A percentile compares a stretch with the other conserved stretches of the same genome.
phyloP scores from a whole-genome alignment of 2,113 vertebrate species.

The Deroptyus accipitrinus region DNA sequence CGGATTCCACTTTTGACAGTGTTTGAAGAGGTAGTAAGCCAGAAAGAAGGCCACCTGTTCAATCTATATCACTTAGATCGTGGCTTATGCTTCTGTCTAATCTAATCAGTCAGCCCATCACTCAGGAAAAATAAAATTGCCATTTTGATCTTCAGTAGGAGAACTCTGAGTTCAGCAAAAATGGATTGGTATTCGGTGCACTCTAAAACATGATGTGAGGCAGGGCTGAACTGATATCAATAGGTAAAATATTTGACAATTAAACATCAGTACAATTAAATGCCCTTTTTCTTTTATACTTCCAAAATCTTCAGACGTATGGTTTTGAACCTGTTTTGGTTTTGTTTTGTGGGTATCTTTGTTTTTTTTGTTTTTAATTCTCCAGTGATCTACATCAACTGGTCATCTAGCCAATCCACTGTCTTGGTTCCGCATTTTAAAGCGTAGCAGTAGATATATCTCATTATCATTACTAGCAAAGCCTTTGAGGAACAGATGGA shows the following conservation, averaged over 20 bases:
- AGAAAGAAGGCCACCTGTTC: conserved; percentile 14
- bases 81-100: background rate
- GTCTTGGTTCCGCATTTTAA: background rate
- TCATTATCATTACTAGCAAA: background rate
- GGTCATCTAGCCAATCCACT: background rate
- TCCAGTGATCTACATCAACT: background rate
- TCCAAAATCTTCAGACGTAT: background rate
- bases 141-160: background rate
- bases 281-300: background rate
- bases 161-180: background rate
- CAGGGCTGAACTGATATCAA: background rate
- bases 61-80: background rate
- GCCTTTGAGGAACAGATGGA: background rate
- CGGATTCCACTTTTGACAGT: background rate
- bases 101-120: conserved; percentile 9
- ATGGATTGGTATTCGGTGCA: background rate
- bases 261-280: background rate
- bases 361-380: background rate
- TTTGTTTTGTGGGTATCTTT: background rate
- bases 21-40: background rate
- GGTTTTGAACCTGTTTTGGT: background rate
- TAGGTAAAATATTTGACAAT: background rate
- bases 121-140: background rate
- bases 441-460: background rate
- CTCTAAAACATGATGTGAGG: background rate